Evolutionary conservation across 2,797 vertebrate genomes (phyloP), one percentile per base, ranked within the genome.

Genomic region (Sebastes paucispinis): DNA sequence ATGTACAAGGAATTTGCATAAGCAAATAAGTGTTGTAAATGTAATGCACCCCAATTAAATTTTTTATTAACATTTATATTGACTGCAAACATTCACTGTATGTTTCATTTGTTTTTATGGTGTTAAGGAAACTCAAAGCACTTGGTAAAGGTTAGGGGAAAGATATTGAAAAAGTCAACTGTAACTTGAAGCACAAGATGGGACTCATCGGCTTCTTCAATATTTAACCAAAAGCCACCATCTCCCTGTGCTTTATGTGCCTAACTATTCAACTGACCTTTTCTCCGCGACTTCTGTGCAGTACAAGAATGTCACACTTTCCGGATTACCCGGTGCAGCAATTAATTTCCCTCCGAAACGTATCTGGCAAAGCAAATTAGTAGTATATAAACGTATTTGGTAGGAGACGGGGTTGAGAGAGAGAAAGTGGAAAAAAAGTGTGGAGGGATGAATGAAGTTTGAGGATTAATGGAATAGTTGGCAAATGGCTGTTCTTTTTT

Each of bases 381-480:
- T 22, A 58, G 27, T 72, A 47, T 25, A 22, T 62, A 34, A 67
- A 62, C 0, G 6, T 52, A 67, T 64, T 62, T 31, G 75, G 20
- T 25, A 12, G 14, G 57, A 43, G 36, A 24, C 24, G 22, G 39
- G 63, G 58, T 3, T 31, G 34, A 50, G 14, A 9, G 14, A 9
- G 43, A 69, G 25, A 27, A 68, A n/a, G 47, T 24, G 12, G 20
- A 18, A 31, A 54, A 52, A 60, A 50, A 71, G 25, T 34, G 8
- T 8, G 16, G 3, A 64, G 29, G 34, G 8, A 43, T 36, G 24
- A 72, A 22, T 43, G 25, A 34, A 77, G 67, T 52, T 54, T 24
- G 60, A 57, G 64, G 39, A 70, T 80, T 83, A 66, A 69, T 29
- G 72, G 20, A 64, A 73, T 29, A 50, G 22, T 59, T 65, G 29